Percentiles rank a stretch among this genome's conserved stretches.
Evolutionary conservation across 2,888 invertebrate species (phyloP).

Genomic region (Aromia moschata): DNA sequence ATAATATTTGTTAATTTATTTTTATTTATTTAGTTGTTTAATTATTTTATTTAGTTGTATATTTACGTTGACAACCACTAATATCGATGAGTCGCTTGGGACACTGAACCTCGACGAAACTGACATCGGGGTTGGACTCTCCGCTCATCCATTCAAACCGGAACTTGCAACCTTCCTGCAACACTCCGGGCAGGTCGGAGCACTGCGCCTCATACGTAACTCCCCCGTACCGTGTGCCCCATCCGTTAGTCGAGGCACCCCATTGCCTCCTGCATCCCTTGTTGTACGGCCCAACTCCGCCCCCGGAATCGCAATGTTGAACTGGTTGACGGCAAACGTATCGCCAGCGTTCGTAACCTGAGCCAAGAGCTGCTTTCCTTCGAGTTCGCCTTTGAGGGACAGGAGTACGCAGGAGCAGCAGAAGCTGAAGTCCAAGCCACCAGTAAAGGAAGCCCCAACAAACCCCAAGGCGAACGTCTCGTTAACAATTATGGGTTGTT

Average conservation of each 20-base stretch:
- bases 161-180: constrained; percentile 25
- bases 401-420: constrained; percentile 31
- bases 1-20: no score
- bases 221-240: constrained; percentile 27
- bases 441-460: constrained; percentile 28
- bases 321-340: constrained; percentile 30
- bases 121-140: constrained; percentile 24
- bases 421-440: constrained; percentile 14
- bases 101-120: constrained; percentile 29
- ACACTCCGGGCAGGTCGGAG: constrained; percentile 15
- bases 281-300: constrained; percentile 24
- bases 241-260: constrained; percentile 21
- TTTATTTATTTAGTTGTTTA: no score
- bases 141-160: constrained; percentile 29
- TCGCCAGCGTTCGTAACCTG: constrained; percentile 24
- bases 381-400: constrained; percentile 13
- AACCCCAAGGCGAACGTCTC: constrained; percentile 18
- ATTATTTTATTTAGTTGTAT: no score
- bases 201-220: constrained; percentile 24
- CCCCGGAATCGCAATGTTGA: constrained; percentile 39
- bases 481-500: constrained; percentile 24
- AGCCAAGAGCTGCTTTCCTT: constrained; percentile 24
- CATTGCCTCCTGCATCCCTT: constrained; percentile 25
- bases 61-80: constrained; percentile 17
- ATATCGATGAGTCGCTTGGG: constrained; percentile 12